Evolutionary conservation across 2,797 vertebrate genomes (phyloP), one percentile per base, ranked within the genome.

Genomic region (Manis javanica): DNA sequence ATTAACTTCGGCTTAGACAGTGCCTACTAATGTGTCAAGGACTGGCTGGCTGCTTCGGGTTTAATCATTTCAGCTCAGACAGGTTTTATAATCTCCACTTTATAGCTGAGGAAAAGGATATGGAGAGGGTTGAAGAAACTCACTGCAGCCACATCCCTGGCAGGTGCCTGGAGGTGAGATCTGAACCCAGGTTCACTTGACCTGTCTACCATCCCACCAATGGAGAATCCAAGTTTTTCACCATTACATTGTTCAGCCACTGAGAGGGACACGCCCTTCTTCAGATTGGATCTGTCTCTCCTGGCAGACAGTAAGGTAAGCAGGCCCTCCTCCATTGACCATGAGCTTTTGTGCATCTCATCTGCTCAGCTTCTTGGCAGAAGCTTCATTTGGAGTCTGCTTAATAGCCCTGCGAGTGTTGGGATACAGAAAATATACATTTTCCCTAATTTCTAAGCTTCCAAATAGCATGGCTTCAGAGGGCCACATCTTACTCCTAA

Each of bases 141-240:
- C 42, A 7, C 14, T 24, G 57, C 11, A 69, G n/a, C 1, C 2
- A 18, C 7, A 0, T 21, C 2, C 29, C 26, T 69, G 6, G 37
- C 24, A 23, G 39, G 34, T 81, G 63, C 3, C 3, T 7, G 46
- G 69, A 53, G 13, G 23, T 81, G 83, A 78, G 59, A 15, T 74
- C 7, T 18, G n/a, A 51, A 37, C 11, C 29, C 24, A 4, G 63
- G 23, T 29, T 85, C 4, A 0, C 19, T 55, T 39, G 49, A 51
- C 68, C 53, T 78, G 19, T 11, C 2, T 19, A 5, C 11, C 3
- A 11, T 11, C 49, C 15, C 9, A 7, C 7, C 29, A 3, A 9
- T 2, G 10, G 37, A 72, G 26, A 72, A 24, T 12, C 46, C 46
- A 46, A 46, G 46, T 46, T 46, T 46, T 46, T 46, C 46, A 46